phyloP scores from a whole-genome alignment of 2,113 vertebrate species.

The Nematolebias whitei region DNA sequence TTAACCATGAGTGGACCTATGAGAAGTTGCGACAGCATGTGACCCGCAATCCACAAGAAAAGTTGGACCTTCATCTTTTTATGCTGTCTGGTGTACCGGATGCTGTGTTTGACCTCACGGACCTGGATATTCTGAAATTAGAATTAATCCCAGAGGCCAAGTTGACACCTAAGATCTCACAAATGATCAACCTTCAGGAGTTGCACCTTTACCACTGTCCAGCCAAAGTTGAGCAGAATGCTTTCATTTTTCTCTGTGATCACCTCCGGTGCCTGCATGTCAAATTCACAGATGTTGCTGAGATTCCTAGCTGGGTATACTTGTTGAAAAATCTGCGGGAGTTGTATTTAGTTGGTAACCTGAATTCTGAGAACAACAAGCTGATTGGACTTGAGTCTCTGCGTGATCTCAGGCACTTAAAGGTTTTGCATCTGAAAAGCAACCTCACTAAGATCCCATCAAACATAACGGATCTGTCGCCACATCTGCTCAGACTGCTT shows the following conservation, averaged over 20 bases:
- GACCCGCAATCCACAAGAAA: constrained; percentile 91
- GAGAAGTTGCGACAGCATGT: constrained; percentile 95
- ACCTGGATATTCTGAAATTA: constrained; percentile 93
- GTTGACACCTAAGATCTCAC: constrained; percentile 96
- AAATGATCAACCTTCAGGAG: constrained; percentile 96
- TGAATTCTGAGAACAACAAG: constrained; percentile 99
- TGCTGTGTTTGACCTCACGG: constrained; percentile 93
- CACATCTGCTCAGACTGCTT: constrained; percentile 92
- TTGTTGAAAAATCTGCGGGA: constrained; percentile 93
- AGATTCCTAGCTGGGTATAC: constrained; percentile 98
- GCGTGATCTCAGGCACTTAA: constrained; percentile 92
- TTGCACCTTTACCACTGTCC: constrained; percentile 97
- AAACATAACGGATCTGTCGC: constrained; percentile 96
- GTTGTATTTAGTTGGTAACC: constrained; percentile 92
- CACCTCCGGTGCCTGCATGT: constrained; percentile 97
- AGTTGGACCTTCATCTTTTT: constrained; percentile 92
- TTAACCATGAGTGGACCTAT: constrained; percentile 97
- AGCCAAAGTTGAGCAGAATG: constrained; percentile 95
- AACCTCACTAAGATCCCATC: constrained; percentile 98
- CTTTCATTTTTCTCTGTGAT: constrained; percentile 96
- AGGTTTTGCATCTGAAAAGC: constrained; percentile 94
- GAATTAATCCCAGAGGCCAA: constrained; percentile 96
- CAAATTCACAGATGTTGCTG: constrained; percentile 97
- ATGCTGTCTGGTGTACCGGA: constrained; percentile 96
- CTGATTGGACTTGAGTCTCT: constrained; percentile 98